Base-by-base conservation (phyloP, 30 jellyfish, hydroid and myxozoan genomes). In the Morbakka virulenta region DNA sequence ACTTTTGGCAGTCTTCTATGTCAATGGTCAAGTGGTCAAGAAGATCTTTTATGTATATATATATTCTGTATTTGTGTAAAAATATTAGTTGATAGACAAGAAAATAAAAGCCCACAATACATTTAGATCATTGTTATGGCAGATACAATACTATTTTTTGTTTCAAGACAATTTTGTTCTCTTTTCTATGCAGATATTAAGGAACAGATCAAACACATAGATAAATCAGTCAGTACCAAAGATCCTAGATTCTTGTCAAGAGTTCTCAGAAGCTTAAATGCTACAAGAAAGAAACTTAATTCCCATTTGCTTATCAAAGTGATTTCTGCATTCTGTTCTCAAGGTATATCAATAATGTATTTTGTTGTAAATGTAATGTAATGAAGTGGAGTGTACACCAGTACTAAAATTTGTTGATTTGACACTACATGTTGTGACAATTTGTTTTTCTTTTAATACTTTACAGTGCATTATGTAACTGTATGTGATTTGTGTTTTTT, bases 121-220 rank as follows among this genome's bases (percentile, higher is more conserved):
- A n/a, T n/a, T n/a, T n/a, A n/a, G n/a, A n/a, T n/a, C n/a, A n/a
- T n/a, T n/a, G n/a, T n/a, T n/a, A n/a, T n/a, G n/a, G n/a, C n/a
- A n/a, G n/a, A n/a, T n/a, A n/a, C n/a, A n/a, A n/a, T n/a, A n/a
- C n/a, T n/a, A n/a, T n/a, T n/a, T n/a, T n/a, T n/a, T n/a, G n/a
- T n/a, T n/a, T n/a, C n/a, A n/a, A n/a, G n/a, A n/a, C n/a, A n/a
- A n/a, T n/a, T n/a, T n/a, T n/a, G n/a, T n/a, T n/a, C n/a, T n/a
- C 52, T 1, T 76, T 6, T 27, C 28, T 0, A 50, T 61, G 2
- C 64, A 90, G 98, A 90, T 48, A 84, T 90, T 23, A 90, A 84
- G 50, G 98, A 90, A 34, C 98, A 90, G 50, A 93, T 90, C 57
- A 65, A 69, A 35, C 98, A 83, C 61, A 79, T 90, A 27, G 98